Evolutionary conservation across 1,140 invertebrate genomes (phyloP).

Genomic region (Zaprionus ghesquierei): DNA sequence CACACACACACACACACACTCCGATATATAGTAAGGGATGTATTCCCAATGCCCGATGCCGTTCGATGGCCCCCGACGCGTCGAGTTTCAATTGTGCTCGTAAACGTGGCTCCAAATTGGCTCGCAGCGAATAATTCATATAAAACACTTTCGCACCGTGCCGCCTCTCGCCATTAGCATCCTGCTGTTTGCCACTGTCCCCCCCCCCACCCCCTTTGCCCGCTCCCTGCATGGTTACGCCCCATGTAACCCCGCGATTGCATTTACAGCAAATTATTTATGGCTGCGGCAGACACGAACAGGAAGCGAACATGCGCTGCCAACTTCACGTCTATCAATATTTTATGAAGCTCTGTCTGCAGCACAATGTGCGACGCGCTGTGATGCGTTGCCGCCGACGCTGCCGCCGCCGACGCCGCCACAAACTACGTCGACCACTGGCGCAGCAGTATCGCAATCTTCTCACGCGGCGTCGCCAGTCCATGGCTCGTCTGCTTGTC

Average conservation of each 20-base stretch:
- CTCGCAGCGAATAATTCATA: slow-evolving; percentile 77
- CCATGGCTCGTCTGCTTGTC: slow-evolving; percentile 9
- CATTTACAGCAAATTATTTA: slow-evolving; percentile 81
- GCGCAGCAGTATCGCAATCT: slow-evolving; percentile 47
- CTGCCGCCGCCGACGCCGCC: slow-evolving; percentile 7
- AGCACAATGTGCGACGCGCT: slow-evolving; percentile 36
- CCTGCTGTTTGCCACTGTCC: slow-evolving; percentile 20
- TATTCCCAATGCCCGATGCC: slow-evolving; percentile 33
- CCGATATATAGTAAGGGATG: slow-evolving; percentile 47
- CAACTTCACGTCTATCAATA: slow-evolving; percentile 81
- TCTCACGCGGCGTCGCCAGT: slow-evolving; percentile 44
- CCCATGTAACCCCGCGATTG: slow-evolving; percentile 72
- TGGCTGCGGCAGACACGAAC: slow-evolving; percentile 80
- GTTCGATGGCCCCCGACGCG: slow-evolving; percentile 43
- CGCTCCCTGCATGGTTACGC: no score
- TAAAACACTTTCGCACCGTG: slow-evolving; percentile 78
- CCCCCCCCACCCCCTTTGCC: no score
- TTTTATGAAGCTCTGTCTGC: slow-evolving; percentile 81
- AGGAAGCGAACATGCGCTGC: slow-evolving; percentile 76
- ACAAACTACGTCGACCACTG: slow-evolving; percentile 31
- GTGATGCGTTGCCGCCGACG: not conserved
- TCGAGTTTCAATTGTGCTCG: slow-evolving; percentile 77
- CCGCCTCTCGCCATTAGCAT: slow-evolving; percentile 75
- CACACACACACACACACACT: no score
- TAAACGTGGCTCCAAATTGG: slow-evolving; percentile 79